phyloP scores from a whole-genome alignment of 2,797 vertebrate genomes.

The Acrossocheilus wenchowensis region DNA sequence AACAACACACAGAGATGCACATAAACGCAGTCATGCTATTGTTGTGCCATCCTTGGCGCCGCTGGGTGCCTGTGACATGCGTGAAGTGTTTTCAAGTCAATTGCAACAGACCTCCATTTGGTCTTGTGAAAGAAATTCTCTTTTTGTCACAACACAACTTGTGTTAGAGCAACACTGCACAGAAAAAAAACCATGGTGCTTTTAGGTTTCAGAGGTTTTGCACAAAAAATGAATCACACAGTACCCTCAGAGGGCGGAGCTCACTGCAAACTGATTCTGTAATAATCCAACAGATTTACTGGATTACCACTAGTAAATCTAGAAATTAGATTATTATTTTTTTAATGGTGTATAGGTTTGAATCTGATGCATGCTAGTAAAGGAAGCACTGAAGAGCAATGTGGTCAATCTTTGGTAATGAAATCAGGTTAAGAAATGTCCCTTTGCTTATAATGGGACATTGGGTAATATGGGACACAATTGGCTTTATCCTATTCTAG shows the following conservation, averaged over 20 bases:
- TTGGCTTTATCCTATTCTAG: not conserved
- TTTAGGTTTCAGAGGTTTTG: slow-evolving; percentile 23
- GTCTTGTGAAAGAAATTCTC: slow-evolving; percentile 28
- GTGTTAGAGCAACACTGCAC: not conserved
- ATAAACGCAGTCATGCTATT: not conserved
- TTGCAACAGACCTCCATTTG: slow-evolving; percentile 27
- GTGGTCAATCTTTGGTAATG: slow-evolving; percentile 5
- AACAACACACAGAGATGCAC: not conserved
- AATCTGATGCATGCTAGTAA: not conserved
- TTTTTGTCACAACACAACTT: slow-evolving; percentile 15
- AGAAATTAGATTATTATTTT: not conserved
- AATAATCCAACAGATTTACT: not conserved
- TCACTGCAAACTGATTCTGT: not conserved
- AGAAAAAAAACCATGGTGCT: not conserved
- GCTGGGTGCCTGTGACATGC: slow-evolving; percentile 5
- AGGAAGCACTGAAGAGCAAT: not conserved
- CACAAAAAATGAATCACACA: not conserved
- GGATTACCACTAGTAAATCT: not conserved
- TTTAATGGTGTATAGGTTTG: not conserved
- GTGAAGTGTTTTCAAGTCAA: slow-evolving; percentile 14
- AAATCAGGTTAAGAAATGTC: slow-evolving; percentile 20
- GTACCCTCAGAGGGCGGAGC: slow-evolving; percentile 4
- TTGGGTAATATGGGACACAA: not conserved
- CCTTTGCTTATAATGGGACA: not conserved
- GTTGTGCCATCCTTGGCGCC: not conserved